These are phyloP conservation scores for Cecidostiba fungosa DNA, from an alignment of 2,888 invertebrate genomes.

Conservation along the genomic window DNA sequence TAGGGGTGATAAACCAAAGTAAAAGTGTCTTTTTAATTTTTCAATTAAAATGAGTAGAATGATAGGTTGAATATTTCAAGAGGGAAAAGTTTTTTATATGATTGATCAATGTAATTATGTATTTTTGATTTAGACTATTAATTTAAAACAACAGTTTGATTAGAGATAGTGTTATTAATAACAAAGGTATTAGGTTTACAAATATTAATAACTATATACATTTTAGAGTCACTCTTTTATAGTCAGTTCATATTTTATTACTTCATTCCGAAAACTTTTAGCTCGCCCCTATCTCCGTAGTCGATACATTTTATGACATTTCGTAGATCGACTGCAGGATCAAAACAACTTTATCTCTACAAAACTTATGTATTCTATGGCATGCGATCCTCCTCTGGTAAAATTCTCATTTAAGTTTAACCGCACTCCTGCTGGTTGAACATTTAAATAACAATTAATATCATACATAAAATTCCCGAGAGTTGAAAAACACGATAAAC, in stretches of 20 bases:
- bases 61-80: not conserved
- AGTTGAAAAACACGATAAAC: constrained; percentile 61
- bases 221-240: constrained; percentile 50
- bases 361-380: constrained; percentile 59
- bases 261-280: constrained; percentile 26
- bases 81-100: not conserved
- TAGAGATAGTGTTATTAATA: constrained; percentile 54
- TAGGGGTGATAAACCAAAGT: too few relatives aligned
- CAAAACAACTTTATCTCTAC: constrained; percentile 57
- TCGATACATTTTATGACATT: constrained; percentile 50
- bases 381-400: constrained; percentile 30
- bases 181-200: constrained; percentile 60
- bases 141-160: constrained; percentile 45
- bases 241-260: constrained; percentile 52
- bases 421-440: constrained; percentile 57
- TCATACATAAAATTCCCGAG: constrained; percentile 62
- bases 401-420: constrained; percentile 51
- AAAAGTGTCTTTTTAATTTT: not conserved
- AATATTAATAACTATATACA: constrained; percentile 63
- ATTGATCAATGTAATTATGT: not conserved
- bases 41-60: not conserved
- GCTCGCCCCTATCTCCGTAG: constrained; percentile 36
- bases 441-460: constrained; percentile 64
- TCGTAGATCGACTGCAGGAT: constrained; percentile 45
- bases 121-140: not conserved